phyloP scores from a whole-genome alignment of 1,140 invertebrate genomes.

The Euborellia annulipes region DNA sequence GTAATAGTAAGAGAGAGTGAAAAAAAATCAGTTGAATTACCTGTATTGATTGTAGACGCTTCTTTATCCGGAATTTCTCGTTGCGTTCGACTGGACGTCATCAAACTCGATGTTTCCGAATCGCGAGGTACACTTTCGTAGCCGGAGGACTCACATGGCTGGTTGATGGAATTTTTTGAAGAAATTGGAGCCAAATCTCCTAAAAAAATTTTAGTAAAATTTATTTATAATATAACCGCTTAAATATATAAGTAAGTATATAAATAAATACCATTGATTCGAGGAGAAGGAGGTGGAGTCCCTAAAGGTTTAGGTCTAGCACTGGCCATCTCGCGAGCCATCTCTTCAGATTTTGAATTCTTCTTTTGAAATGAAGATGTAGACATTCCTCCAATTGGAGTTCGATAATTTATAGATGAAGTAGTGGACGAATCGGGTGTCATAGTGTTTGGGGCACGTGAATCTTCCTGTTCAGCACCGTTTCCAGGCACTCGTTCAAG shows the following conservation, averaged over 20 bases:
- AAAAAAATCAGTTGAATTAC: neutral
- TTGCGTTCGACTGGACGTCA: conserved; percentile 30
- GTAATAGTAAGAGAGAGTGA: neutral
- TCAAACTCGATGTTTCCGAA: conserved; percentile 61
- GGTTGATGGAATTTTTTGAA: conserved; percentile 12
- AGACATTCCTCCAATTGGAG: conserved; percentile 27
- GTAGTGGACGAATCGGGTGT: conserved; percentile 34
- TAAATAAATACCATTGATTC: conserved; percentile 3
- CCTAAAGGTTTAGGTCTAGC: neutral
- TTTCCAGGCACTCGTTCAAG: conserved; percentile 47
- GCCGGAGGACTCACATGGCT: conserved; percentile 50
- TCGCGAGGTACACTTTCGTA: conserved; percentile 79
- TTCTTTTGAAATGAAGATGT: no score
- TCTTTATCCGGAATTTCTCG: conserved; percentile 15
- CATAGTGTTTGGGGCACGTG: conserved; percentile 28
- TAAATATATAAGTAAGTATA: conserved; percentile 6
- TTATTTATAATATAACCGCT: conserved; percentile 1
- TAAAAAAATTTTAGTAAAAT: neutral
- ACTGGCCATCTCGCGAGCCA: conserved; percentile 9
- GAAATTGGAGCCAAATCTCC: conserved; percentile 7
- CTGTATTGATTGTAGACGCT: neutral
- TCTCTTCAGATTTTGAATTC: conserved; percentile 23
- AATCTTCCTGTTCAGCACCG: conserved; percentile 41
- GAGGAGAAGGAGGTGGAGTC: neutral
- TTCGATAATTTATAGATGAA: conserved; percentile 30